Conservation (phyloP, 2,113 vertebrate genomes). For the Alligator mississippiensis region DNA sequence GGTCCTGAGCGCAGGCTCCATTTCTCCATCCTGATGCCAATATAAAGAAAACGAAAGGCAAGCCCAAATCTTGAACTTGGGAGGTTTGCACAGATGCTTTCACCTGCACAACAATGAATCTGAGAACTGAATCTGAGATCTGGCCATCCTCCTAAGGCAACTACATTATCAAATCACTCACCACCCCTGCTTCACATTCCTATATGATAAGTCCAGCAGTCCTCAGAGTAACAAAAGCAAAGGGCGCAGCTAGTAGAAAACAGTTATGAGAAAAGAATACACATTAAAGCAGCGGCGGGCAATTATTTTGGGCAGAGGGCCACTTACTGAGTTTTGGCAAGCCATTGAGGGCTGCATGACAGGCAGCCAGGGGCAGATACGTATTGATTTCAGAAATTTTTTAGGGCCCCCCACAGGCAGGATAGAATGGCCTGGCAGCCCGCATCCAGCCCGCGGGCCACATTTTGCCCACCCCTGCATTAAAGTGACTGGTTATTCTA, state of each 20-base stretch:
- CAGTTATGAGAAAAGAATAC: accelerated
- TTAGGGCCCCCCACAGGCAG: no score
- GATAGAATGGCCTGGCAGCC: no score
- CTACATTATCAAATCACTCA: neutral
- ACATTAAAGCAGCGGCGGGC: no score
- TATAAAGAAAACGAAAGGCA: neutral
- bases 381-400: neutral
- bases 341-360: no score
- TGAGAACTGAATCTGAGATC: neutral
- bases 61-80: neutral
- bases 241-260: neutral
- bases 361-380: neutral
- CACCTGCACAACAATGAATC: neutral
- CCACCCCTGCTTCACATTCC: neutral
- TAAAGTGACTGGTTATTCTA: accelerated
- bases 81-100: neutral
- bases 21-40: neutral
- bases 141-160: neutral
- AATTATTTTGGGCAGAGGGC: no score
- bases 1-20: neutral
- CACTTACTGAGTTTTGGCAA: no score
- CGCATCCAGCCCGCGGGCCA: no score
- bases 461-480: neutral
- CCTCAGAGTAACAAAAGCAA: accelerated
- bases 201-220: neutral